Evolutionary conservation across 2,888 invertebrate species (phyloP), one percentile per base, ranked within the genome.

Genomic region (Chaetoderma sp.): DNA sequence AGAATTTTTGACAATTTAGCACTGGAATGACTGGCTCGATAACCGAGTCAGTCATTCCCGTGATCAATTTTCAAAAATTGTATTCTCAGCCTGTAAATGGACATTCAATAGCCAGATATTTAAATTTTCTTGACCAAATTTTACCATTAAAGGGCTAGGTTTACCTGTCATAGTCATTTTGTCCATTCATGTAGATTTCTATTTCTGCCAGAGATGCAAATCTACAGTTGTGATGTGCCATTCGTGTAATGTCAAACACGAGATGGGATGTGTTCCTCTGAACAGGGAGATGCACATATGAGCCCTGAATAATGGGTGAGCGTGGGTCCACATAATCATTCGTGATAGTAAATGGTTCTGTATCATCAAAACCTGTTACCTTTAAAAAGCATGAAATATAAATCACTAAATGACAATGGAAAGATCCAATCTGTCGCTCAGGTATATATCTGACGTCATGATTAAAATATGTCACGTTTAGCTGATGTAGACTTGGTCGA

Each of bases 171-270:
- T 56, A 58, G 4, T 63, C 39, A 39, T 68, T 58, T 23, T 64
- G 55, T 10, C 74, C 74, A 57, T 70, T 73, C 25, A 75, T 71
- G 65, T 65, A 79, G 10, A 79, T 71, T 60, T 79, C 79, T 27
- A 79, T 66, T 65, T 79, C 78, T 18, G 72, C 63, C 39, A 79
- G 66, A 1, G 72, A 66, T 30, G 75, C 74, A 57, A 71, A 72
- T 8, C 28, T 49, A 54, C 58, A 60, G 6, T 28, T 44, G n/a
- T 23, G 49, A 0, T 32, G 27, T 6, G 54, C 54, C 18, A 62
- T 39, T 1, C 49, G 61, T n/a, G 21, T 5, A 5, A 77, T 59
- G 0, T 65, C 56, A n/a, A 78, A 54, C 28, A 63, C 60, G 54
- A 79, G 71, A 49, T 66, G 70, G 25, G 66, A 49, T n/a, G 72